These are phyloP conservation scores for Glyptemys insculpta DNA, from an alignment of 2,797 vertebrate genomes.

Conservation along the genomic window DNA sequence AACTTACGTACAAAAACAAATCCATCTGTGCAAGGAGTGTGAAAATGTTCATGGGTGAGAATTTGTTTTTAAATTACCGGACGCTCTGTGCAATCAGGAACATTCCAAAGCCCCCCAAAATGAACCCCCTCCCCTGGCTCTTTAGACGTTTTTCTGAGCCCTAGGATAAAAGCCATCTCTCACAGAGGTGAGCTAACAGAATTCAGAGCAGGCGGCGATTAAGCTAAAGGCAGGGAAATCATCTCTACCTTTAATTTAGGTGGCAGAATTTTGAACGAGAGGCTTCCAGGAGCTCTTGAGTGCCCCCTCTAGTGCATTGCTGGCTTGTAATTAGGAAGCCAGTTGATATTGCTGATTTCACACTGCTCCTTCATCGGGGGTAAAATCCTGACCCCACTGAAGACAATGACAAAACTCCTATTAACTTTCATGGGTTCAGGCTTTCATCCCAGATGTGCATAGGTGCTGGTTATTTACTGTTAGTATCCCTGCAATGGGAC, in stretches of 20 bases:
- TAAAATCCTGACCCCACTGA: not conserved
- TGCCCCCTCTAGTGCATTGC: not conserved
- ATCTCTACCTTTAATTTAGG: not conserved
- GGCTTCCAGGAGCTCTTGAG: not conserved
- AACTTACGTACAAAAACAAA: too few relatives aligned
- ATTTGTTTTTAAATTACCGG: not conserved
- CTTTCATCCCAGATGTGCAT: not conserved
- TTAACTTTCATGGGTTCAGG: too few relatives aligned
- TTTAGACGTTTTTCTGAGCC: not conserved
- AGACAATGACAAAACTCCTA: not conserved
- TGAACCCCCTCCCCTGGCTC: too few relatives aligned
- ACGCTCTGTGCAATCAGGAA: not conserved
- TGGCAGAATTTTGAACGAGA: not conserved
- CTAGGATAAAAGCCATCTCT: not conserved
- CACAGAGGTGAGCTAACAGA: not conserved
- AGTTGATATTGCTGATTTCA: not conserved
- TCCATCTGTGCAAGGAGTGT: not conserved
- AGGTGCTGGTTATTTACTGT: not conserved
- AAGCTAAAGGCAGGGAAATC: too few relatives aligned
- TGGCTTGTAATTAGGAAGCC: not conserved
- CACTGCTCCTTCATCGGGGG: not conserved
- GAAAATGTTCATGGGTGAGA: not conserved
- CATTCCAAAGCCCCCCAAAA: not conserved
- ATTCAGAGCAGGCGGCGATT: not conserved
- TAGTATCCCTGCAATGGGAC: too few relatives aligned